Percentiles rank a stretch among this genome's conserved stretches.
Evolutionary conservation across 1,140 invertebrate genomes (phyloP).

Genomic region (Papilio polytes): DNA sequence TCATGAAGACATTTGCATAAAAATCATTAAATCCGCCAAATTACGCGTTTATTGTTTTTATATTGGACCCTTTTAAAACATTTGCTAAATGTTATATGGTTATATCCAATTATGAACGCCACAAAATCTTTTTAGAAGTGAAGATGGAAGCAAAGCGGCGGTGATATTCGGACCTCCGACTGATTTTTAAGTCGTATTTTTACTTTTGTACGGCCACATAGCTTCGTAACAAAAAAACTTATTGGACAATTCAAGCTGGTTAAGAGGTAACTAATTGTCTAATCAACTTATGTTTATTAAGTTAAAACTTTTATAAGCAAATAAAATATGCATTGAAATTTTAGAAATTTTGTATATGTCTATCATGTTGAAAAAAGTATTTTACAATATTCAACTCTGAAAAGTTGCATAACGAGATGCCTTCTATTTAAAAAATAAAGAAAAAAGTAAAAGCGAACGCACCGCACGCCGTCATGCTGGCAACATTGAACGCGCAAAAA

Average conservation of each 20-base stretch:
- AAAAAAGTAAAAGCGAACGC: constrained; percentile 70
- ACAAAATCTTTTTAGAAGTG: no score
- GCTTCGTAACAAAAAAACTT: not conserved
- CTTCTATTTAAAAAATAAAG: constrained; percentile 62
- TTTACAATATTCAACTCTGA: constrained; percentile 44
- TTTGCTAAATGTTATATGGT: no score
- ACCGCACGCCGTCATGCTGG: constrained; percentile 75
- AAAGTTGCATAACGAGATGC: constrained; percentile 76
- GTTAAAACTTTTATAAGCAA: no score
- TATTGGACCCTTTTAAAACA: no score
- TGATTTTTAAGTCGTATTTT: not conserved
- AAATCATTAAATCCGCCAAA: no score
- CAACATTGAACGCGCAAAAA: constrained; percentile 81
- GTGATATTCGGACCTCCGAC: not conserved
- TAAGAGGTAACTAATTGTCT: not conserved
- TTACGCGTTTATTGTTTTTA: no score
- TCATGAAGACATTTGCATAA: no score
- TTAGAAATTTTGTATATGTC: no score
- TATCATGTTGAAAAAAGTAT: not conserved
- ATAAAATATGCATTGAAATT: no score
- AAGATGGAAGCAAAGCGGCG: no score
- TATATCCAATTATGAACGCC: no score
- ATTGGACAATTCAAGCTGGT: not conserved
- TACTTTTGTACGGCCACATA: not conserved
- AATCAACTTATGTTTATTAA: no score